These are phyloP conservation scores for Mactromeris polynyma DNA, from an alignment of 2,888 invertebrate genomes.

Conservation along the genomic window DNA sequence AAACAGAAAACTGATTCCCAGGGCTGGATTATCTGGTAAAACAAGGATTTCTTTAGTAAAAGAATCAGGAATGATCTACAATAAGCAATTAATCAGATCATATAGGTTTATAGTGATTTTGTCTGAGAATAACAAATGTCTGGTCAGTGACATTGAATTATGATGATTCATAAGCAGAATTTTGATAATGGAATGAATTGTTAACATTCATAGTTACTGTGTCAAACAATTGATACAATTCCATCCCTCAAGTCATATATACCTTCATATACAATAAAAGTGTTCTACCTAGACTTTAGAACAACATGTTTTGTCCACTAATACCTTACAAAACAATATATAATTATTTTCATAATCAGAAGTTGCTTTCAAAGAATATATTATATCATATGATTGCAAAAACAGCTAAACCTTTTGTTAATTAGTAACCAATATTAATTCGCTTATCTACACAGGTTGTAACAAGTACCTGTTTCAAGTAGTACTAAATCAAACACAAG, in stretches of 20 bases:
- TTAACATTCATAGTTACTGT: too few species aligned
- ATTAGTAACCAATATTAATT: neutral
- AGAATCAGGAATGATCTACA: neutral
- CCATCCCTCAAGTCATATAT: too few species aligned
- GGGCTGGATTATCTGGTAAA: neutral
- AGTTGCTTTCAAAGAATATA: neutral
- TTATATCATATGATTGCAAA: neutral
- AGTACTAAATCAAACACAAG: too few species aligned
- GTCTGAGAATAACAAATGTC: neutral
- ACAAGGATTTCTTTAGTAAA: neutral
- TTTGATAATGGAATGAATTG: neutral
- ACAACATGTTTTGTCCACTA: too few species aligned
- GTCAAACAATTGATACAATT: too few species aligned
- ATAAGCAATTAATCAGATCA: neutral
- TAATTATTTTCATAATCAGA: neutral
- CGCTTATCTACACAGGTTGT: neutral
- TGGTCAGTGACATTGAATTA: neutral
- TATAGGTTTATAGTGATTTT: neutral
- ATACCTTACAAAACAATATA: neutral
- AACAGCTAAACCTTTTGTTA: neutral
- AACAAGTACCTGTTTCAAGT: too few species aligned
- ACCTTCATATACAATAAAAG: too few species aligned
- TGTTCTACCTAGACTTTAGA: too few species aligned
- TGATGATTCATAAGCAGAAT: slow-evolving; percentile 2
- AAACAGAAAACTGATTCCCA: slow-evolving; percentile 21